Evolutionary conservation across 2,888 invertebrate species (phyloP), one percentile per base, ranked within the genome.

Genomic region (Drosophila fulvimacula): DNA sequence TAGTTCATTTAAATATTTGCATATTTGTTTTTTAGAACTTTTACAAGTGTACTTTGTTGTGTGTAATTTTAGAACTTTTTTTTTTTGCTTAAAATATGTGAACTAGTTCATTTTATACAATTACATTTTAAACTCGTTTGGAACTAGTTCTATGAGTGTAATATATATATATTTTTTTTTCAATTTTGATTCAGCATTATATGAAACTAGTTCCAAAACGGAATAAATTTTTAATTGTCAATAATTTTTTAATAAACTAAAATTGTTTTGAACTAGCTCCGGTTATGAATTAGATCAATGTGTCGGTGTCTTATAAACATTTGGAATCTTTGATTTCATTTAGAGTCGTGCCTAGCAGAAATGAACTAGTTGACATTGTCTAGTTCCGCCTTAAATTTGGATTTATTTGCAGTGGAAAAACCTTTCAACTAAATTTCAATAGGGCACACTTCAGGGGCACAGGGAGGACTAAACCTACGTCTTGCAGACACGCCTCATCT

Each of bases 21-120:
- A n/a, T 21, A 19, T 30, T 3, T 3, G 3, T 15, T 24, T 15
- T 24, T 15, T 15, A 24, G 7, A 15, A 44, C 15, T 21, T 21
- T 32, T 32, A 32, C 32, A 19, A 13, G 46, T n/a, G 27, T 32
- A 13, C 32, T 32, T 13, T 19, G 5, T n/a, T 27, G 24, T 46
- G 17, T 48, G 30, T 32, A 13, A 30, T 48, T 17, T 27, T 17
- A 51, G 44, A 52, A 46, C 60, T 60, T 46, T 27, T 51, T 51
- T n/a, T 3, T 30, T 30, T 30, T 30, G 0, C 3, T 32, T 49
- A n/a, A 7, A 19, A 0, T 32, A 32, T 11, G 19, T 51, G 51
- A 58, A 19, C 48, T 58, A 21, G 17, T 34, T 51, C 24, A 17
- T 41, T 19, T 17, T 7, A 13, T 32, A 11, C 4, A 5, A 10